A percentile compares a stretch with the other conserved stretches of the same genome.
These are phyloP conservation scores for Ceratina japonica DNA, from an alignment of 1,140 invertebrate species.

Conservation along the genomic window DNA sequence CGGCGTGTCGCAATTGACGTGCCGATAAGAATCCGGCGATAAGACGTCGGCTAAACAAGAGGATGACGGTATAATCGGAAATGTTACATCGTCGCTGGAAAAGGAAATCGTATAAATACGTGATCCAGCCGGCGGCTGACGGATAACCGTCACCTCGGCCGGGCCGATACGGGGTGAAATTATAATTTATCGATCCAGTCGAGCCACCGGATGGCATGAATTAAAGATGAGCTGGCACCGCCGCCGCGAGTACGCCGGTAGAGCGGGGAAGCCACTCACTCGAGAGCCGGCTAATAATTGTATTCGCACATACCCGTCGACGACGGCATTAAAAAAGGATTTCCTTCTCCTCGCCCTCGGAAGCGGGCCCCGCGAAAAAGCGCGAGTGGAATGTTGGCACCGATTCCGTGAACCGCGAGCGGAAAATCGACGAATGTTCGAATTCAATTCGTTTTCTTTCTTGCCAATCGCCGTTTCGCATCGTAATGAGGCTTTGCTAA, in stretches of 20 bases:
- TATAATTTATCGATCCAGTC: conserved; percentile 78
- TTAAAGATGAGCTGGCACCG: conserved; percentile 75
- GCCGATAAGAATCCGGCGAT: conserved; percentile 17
- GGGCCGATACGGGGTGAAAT: conserved; percentile 73
- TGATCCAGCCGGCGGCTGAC: conserved; percentile 64
- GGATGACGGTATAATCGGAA: conserved; percentile 50
- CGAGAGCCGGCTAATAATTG: conserved; percentile 63
- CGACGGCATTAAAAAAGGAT: conserved; percentile 53
- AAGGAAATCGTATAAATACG: conserved; percentile 67
- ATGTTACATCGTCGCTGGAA: conserved; percentile 41
- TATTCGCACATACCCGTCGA: conserved; percentile 62
- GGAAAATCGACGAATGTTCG: conserved; percentile 17
- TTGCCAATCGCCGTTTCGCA: not conserved
- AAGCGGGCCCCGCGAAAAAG: conserved; percentile 35
- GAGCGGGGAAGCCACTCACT: conserved; percentile 58
- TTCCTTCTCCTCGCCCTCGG: not conserved
- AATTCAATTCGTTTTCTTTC: conserved; percentile 10
- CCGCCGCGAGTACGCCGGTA: conserved; percentile 51
- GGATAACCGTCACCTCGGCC: conserved; percentile 69
- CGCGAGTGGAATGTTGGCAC: conserved; percentile 12
- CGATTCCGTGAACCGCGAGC: conserved; percentile 30
- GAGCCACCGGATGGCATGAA: conserved; percentile 77
- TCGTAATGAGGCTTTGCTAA: not conserved
- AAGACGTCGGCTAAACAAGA: conserved; percentile 6
- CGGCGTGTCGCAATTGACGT: conserved; percentile 15